These are phyloP conservation scores for Apantesis nais DNA, from an alignment of 2,888 invertebrate genomes.

Conservation along the genomic window DNA sequence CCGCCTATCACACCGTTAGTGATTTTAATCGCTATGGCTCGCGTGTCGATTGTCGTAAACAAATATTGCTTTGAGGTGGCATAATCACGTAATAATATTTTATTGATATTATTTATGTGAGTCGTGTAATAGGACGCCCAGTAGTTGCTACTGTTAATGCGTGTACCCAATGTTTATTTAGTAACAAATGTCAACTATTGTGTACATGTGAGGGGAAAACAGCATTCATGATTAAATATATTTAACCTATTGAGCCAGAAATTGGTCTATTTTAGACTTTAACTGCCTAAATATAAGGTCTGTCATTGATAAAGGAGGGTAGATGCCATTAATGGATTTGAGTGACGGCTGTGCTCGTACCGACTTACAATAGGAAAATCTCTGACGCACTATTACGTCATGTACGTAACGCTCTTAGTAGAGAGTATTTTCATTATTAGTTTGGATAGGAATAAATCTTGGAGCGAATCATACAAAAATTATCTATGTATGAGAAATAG, in stretches of 20 bases:
- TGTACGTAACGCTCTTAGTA: neutral
- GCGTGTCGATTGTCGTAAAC: constrained; percentile 38
- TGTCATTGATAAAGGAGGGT: neutral
- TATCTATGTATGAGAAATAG: neutral
- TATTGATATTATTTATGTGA: constrained; percentile 29
- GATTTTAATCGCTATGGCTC: constrained; percentile 35
- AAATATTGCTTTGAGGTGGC: constrained; percentile 27
- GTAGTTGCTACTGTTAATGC: constrained; percentile 24
- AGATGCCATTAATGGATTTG: neutral
- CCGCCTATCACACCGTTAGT: constrained; percentile 36
- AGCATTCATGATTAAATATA: neutral
- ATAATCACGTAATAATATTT: constrained; percentile 37
- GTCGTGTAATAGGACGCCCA: constrained; percentile 15
- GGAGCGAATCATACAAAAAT: neutral
- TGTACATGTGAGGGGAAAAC: constrained; percentile 3
- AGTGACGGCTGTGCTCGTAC: neutral
- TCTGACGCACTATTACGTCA: neutral
- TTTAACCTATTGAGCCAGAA: neutral
- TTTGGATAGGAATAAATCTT: neutral
- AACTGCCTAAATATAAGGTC: neutral
- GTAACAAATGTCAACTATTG: constrained; percentile 2
- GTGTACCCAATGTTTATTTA: constrained; percentile 2
- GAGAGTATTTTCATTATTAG: neutral
- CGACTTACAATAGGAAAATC: neutral
- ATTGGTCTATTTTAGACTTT: neutral